Evolutionary conservation across 2,113 vertebrate genomes (phyloP), one percentile per base, ranked within the genome.

Genomic region (Rattus rattus): DNA sequence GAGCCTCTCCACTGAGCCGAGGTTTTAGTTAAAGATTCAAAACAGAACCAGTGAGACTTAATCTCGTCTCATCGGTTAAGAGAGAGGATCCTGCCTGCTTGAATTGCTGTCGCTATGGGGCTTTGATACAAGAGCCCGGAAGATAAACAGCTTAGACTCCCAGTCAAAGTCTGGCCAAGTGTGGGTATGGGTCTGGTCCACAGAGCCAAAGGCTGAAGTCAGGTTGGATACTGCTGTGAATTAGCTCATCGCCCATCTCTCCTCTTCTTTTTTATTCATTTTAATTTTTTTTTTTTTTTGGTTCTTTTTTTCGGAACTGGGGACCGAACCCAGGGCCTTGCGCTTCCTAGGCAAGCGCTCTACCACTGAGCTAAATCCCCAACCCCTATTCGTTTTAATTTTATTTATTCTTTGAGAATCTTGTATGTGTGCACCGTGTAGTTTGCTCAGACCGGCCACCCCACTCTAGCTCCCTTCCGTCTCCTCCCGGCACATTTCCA

Each of bases 1-100:
- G 3, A 28, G 76, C 75, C 63, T 91, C 49, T 83, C 1, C 3
- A 20, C 39, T 52, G 3, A 28, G 76, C 75, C 63, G 83, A 76
- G 24, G 20, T 67, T 87, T 73, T 49, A 63, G 59, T 89, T 90
- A 86, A 96, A 92, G 59, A 69, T 77, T 95, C 28, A 70, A 85
- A 80, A 87, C 39, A 76, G 22, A 77, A 85, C 26, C 26, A 6
- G 22, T 33, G 63, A 33, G 22, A 61, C 5, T 11, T 63, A 59
- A 20, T 67, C 88, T 30, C 61, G 24, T 59, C 89, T 85, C 56
- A 61, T 65, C 22, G 5, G 13, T 59, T 47, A 47, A 90, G 54
- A 76, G 0, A 28, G 24, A 87, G 28, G 20, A 76, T 75, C 70
- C 43, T 8, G 4, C 19, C 90, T 54, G 1, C 63, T 92, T 92